A percentile compares a stretch with the other conserved stretches of the same genome.
Evolutionary conservation across 37 sponge, comb jelly and placozoan species (phyloP).

Genomic region (Aplysina aerophoba): DNA sequence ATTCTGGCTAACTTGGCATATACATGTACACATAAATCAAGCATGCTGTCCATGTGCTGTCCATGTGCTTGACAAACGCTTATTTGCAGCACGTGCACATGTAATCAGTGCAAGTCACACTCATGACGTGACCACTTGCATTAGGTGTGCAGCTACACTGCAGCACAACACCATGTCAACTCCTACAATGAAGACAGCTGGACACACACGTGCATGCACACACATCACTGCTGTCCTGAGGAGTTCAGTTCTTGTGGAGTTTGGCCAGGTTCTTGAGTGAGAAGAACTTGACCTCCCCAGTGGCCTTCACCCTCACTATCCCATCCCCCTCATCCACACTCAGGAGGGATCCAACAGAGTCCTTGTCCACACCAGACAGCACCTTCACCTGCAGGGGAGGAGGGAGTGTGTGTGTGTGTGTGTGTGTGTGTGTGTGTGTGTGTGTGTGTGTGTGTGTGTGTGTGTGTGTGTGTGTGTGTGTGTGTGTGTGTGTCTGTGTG

Average conservation of each 20-base stretch:
- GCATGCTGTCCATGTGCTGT: too few relatives aligned
- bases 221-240: too few relatives aligned
- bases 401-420: not conserved
- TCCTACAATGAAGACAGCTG: too few relatives aligned
- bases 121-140: too few relatives aligned
- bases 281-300: slow-evolving; percentile 80
- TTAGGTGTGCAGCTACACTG: too few relatives aligned
- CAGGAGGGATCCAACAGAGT: slow-evolving; percentile 77
- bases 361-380: slow-evolving; percentile 68
- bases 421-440: slow-evolving; percentile 19
- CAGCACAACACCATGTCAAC: too few relatives aligned
- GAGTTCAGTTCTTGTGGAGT: slow-evolving; percentile 10
- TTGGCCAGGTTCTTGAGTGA: slow-evolving; percentile 80
- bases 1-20: too few relatives aligned
- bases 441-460: slow-evolving; percentile 19
- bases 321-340: slow-evolving; percentile 96
- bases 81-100: too few relatives aligned
- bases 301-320: slow-evolving; percentile 75
- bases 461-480: slow-evolving; percentile 19
- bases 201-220: too few relatives aligned
- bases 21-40: too few relatives aligned
- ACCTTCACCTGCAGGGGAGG: slow-evolving; percentile 61
- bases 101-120: too few relatives aligned
- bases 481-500: slow-evolving; percentile 32
- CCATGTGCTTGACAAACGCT: too few relatives aligned